These are phyloP conservation scores for Sturmia bella DNA, from an alignment of 2,888 invertebrate genomes.

Conservation along the genomic window DNA sequence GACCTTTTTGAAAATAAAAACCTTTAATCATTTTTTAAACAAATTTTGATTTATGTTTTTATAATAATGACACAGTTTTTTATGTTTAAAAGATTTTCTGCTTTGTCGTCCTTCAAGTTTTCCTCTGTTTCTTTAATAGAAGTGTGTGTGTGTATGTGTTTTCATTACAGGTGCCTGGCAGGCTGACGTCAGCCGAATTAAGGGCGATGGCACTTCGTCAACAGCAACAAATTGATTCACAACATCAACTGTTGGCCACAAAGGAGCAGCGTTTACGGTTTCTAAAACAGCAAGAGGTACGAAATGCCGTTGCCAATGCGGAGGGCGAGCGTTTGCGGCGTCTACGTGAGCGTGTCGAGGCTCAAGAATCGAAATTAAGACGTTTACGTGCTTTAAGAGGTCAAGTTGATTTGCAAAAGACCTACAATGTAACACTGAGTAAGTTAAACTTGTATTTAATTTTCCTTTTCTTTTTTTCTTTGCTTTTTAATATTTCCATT, in stretches of 20 bases:
- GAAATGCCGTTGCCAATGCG: conserved; percentile 84
- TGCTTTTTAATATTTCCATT: too few relatives aligned
- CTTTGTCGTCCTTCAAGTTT: background rate
- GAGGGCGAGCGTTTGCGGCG: conserved; percentile 94
- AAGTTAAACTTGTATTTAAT: conserved; percentile 82
- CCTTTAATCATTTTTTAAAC: conserved; percentile 57
- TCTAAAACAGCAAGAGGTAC: conserved; percentile 95
- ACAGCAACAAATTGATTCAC: conserved; percentile 98
- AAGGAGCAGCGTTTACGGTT: conserved; percentile 96
- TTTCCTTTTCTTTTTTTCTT: too few relatives aligned
- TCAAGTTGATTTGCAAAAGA: conserved; percentile 96
- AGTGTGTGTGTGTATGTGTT: conserved; percentile 16
- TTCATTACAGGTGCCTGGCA: conserved; percentile 90
- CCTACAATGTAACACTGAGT: conserved; percentile 95
- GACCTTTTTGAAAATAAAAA: conserved; percentile 26
- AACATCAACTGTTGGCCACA: conserved; percentile 93
- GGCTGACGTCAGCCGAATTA: conserved; percentile 96
- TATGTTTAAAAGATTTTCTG: conserved; percentile 8
- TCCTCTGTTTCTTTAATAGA: background rate
- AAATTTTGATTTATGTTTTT: conserved; percentile 59
- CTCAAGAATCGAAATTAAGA: conserved; percentile 96
- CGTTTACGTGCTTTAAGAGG: conserved; percentile 95
- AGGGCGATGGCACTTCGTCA: conserved; percentile 99
- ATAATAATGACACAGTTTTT: conserved; percentile 35
- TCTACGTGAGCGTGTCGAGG: conserved; percentile 95